These are phyloP conservation scores for Suncus etruscus DNA, from an alignment of 2,113 vertebrate genomes.

Conservation along the genomic window DNA sequence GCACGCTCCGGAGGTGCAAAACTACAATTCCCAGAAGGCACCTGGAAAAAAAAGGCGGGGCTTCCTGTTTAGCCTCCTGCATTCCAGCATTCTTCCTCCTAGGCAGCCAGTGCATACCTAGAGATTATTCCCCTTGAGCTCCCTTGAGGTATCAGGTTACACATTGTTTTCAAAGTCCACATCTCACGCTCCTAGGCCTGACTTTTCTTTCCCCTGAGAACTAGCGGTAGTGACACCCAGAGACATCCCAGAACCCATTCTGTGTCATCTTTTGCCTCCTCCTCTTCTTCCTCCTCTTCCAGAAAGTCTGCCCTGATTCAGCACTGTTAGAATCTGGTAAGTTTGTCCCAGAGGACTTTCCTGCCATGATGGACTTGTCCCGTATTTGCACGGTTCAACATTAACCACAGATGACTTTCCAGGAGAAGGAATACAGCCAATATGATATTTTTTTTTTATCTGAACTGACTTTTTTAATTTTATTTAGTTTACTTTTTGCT, in stretches of 20 bases:
- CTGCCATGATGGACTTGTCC: not conserved
- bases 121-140: not conserved
- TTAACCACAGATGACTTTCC: not conserved
- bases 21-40: conserved; percentile 75
- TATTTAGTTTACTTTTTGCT: no score
- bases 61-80: conserved; percentile 52
- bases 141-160: conserved; percentile 22
- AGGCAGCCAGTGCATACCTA: not conserved
- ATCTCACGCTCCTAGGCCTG: not conserved
- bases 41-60: not conserved
- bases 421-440: not conserved
- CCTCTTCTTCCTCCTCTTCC: conserved; percentile 48
- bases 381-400: not conserved
- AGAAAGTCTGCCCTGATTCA: conserved; percentile 17
- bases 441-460: no score
- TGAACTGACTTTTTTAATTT: no score
- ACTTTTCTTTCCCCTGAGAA: not conserved
- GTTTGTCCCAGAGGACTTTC: not conserved
- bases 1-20: not conserved
- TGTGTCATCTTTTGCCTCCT: not conserved
- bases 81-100: not conserved
- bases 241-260: not conserved
- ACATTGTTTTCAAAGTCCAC: not conserved
- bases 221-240: not conserved
- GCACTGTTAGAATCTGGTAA: not conserved